Base-by-base conservation (phyloP, 2,113 vertebrate species). In the Plectropomus leopardus region DNA sequence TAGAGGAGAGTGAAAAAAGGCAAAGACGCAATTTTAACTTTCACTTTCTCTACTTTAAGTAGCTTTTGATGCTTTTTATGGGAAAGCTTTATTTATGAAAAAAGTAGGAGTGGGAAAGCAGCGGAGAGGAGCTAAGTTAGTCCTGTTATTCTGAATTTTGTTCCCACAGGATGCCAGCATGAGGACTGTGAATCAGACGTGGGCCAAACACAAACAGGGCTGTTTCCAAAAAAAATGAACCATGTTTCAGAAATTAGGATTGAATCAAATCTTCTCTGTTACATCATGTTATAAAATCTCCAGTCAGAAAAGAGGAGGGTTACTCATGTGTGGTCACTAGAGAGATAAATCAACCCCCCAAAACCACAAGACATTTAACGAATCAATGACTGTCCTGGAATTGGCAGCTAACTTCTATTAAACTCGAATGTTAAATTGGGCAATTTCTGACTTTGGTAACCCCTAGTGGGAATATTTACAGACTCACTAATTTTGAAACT, bases 21-120 rank as follows among this genome's bases (percentile, higher is more conserved):
- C 74, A 59, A 78, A 88, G 70, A 77, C 78, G 65, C 30, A 14
- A 5, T 15, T 80, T 45, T 66, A 45, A 28, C 72, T 85, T 74
- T 82, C 50, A 47, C 42, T 88, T 76, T 72, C 73, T 80, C 40
- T 2, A 24, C 42, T 71, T 26, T 5, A 50, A 69, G 10, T 71
- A 15, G 1, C 40, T 66, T 67, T 64, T 6, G 51, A 69, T 50
- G 15, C 53, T 74, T 64, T 78, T 82, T 83, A 74, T 80, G 82
- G 82, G 84, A 80, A 83, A 55, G 15, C 48, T 69, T 76, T 61
- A 65, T 36, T 53, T 45, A 15, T 58, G 28, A 55, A 68, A 64
- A 76, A 48, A 40, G 82, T 73, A 83, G 73, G 82, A 87, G 82
- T 88, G 76, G 79, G 84, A 90, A 88, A 76, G 17, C 3, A 57